These are phyloP conservation scores for Leuciscus idus DNA, from an alignment of 2,113 vertebrate genomes.

Conservation along the genomic window DNA sequence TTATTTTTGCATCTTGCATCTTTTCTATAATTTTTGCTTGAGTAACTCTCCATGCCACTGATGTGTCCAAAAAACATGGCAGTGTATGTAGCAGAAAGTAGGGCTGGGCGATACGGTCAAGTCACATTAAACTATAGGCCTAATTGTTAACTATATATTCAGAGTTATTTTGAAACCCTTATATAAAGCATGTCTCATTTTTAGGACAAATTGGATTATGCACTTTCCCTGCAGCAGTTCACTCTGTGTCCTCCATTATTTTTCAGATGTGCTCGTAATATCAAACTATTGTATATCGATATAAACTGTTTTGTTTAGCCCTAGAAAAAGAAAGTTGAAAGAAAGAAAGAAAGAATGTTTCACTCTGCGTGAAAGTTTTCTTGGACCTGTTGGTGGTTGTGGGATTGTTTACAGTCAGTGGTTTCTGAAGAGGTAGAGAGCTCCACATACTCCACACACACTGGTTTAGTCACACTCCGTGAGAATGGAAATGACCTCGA, in stretches of 20 bases:
- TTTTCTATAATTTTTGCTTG: background rate
- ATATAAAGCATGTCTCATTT: no score
- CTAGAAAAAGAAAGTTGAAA: background rate
- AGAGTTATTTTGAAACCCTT: no score
- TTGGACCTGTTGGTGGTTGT: background rate
- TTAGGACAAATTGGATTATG: no score
- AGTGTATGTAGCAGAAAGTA: background rate
- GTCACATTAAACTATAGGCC: no score
- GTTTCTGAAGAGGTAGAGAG: constrained; percentile 34
- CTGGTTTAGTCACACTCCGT: constrained; percentile 38
- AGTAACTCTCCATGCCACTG: background rate
- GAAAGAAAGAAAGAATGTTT: background rate
- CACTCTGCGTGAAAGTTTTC: background rate
- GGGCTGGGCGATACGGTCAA: no score
- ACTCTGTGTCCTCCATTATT: no score
- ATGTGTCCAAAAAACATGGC: background rate
- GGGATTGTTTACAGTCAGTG: constrained; percentile 36
- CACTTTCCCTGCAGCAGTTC: no score
- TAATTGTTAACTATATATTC: no score
- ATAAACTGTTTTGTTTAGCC: no score
- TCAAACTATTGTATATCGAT: no score
- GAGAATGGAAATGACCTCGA: constrained; percentile 39
- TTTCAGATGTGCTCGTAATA: no score
- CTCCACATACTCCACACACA: constrained; percentile 26
- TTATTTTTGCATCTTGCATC: background rate